Conservation (phyloP, 2,113 vertebrate genomes). For the Cyprinus carpio region DNA sequence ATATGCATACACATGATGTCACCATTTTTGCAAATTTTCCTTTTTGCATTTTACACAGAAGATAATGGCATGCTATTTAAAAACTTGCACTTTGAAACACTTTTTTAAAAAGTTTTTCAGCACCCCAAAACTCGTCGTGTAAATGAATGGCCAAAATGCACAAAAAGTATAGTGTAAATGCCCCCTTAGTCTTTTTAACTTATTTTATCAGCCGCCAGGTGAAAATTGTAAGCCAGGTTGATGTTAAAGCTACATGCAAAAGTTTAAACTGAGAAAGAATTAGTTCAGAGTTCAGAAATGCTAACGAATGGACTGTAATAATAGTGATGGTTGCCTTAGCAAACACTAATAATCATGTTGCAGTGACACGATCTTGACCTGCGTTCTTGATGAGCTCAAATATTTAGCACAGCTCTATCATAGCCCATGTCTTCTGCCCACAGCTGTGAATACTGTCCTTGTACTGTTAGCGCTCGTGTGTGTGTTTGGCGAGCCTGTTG, state of each 20-base stretch:
- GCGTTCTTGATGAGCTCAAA: constrained; percentile 6
- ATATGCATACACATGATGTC: too few species aligned
- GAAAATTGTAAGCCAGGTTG: neutral
- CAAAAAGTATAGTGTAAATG: too few species aligned
- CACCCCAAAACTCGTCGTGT: too few species aligned
- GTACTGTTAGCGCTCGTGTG: constrained; percentile 46
- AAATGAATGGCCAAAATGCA: too few species aligned
- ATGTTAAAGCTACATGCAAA: neutral
- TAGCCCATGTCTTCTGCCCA: neutral
- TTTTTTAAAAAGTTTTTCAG: too few species aligned
- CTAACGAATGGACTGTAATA: neutral
- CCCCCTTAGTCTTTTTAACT: neutral
- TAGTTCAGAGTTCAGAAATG: neutral
- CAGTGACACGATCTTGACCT: constrained; percentile 17
- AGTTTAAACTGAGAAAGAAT: neutral
- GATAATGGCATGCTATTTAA: too few species aligned
- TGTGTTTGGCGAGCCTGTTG: constrained; percentile 74
- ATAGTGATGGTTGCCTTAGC: neutral
- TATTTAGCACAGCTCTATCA: neutral
- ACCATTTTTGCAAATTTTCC: too few species aligned
- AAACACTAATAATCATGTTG: neutral
- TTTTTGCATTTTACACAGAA: too few species aligned
- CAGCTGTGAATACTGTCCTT: constrained; percentile 27
- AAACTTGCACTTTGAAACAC: too few species aligned
- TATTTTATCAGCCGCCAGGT: neutral